These are phyloP conservation scores for Seira ritae DNA, from an alignment of 2,888 invertebrate genomes.

Conservation along the genomic window DNA sequence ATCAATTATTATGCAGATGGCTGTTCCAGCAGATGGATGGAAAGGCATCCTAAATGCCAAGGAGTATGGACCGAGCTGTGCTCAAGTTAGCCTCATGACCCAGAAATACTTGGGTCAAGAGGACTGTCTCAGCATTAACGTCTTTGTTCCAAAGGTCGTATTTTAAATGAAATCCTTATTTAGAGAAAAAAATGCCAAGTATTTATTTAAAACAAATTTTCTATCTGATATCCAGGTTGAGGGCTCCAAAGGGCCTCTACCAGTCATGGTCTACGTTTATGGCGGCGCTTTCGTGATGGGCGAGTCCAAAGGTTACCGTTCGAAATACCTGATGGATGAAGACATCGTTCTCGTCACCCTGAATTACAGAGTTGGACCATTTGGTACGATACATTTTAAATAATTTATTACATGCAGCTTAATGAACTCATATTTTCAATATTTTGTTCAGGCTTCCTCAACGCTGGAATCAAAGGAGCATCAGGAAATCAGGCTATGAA, in stretches of 20 bases:
- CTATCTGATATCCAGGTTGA: background rate
- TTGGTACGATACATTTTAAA: background rate
- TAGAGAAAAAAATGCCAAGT: background rate
- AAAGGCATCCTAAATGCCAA: conserved; percentile 57
- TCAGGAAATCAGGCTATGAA: conserved; percentile 57
- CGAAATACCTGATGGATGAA: conserved; percentile 53
- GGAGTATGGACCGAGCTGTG: conserved; percentile 52
- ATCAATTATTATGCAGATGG: conserved; percentile 33
- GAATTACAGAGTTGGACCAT: conserved; percentile 30
- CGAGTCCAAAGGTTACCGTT: conserved; percentile 2
- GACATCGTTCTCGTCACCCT: conserved; percentile 44
- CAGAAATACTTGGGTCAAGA: conserved; percentile 44
- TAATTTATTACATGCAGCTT: background rate
- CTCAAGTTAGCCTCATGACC: conserved; percentile 58
- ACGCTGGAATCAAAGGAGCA: conserved; percentile 56
- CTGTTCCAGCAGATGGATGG: conserved; percentile 63
- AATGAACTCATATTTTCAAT: background rate
- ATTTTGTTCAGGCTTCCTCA: conserved; percentile 45
- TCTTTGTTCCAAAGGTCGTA: conserved; percentile 64
- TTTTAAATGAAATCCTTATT: background rate
- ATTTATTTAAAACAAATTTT: background rate
- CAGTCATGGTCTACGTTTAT: conserved; percentile 53
- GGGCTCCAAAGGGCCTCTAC: conserved; percentile 19
- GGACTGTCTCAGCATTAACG: conserved; percentile 65
- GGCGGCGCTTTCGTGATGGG: conserved; percentile 52